These are phyloP conservation scores for Anadara kagoshimensis DNA, from an alignment of 1,140 invertebrate genomes.

Conservation along the genomic window DNA sequence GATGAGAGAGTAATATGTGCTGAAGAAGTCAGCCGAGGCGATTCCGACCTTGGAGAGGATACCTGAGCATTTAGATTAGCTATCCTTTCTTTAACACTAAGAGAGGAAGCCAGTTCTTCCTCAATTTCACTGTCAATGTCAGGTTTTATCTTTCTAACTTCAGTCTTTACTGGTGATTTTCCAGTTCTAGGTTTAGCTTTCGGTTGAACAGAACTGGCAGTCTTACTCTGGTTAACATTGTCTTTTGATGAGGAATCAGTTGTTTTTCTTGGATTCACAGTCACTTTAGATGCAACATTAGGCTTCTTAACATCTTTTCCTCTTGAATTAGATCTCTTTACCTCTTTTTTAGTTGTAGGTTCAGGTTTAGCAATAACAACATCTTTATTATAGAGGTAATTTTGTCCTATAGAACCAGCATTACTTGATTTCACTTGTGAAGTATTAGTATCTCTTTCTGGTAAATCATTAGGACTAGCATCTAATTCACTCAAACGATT, in stretches of 20 bases:
- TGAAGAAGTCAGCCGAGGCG: conserved; percentile 9
- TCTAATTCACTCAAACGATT: conserved; percentile 39
- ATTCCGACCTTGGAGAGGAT: conserved; percentile 13
- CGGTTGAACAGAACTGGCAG: conserved; percentile 4
- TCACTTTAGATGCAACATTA: background rate
- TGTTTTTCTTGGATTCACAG: background rate
- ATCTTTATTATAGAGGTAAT: background rate
- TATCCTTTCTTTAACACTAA: conserved; percentile 31
- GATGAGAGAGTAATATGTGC: conserved; percentile 21
- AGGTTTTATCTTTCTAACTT: background rate
- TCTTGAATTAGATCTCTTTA: too few species aligned
- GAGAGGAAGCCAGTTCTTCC: conserved; percentile 1
- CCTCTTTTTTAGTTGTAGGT: too few species aligned
- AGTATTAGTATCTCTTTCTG: conserved; percentile 53
- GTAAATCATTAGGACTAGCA: conserved; percentile 56
- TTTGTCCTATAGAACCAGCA: background rate
- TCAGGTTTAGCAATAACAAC: too few species aligned
- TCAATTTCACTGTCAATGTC: background rate
- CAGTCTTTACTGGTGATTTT: background rate
- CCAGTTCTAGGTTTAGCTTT: background rate
- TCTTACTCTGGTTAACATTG: background rate
- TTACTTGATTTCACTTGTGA: background rate
- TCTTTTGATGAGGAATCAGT: background rate
- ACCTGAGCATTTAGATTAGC: conserved; percentile 32
- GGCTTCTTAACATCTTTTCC: background rate